phyloP scores from a whole-genome alignment of 1,140 invertebrate species.

The Anthonomus grandis region DNA sequence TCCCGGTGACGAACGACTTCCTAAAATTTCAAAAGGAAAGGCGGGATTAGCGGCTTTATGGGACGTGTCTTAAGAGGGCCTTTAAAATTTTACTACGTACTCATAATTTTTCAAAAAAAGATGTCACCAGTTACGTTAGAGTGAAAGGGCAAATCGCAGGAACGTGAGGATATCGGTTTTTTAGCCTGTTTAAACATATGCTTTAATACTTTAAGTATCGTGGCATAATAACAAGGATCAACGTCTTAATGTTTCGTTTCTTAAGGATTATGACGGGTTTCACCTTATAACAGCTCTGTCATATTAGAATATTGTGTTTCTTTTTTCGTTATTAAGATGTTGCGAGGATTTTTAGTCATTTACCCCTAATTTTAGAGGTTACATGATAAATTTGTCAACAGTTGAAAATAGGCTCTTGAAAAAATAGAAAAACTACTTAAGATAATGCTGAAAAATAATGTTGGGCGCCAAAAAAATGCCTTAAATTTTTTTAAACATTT shows the following conservation, averaged over 20 bases:
- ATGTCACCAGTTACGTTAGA: not conserved
- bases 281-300: no score
- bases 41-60: constrained; percentile 29
- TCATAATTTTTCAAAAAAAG: constrained; percentile 23
- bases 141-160: constrained; percentile 1
- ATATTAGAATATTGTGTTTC: no score
- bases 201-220: constrained; percentile 18
- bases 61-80: constrained; percentile 18
- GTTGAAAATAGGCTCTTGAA: no score
- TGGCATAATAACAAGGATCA: constrained; percentile 24
- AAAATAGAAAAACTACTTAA: no score
- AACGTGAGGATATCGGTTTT: constrained; percentile 24
- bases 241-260: constrained; percentile 21
- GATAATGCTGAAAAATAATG: no score
- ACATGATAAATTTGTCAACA: no score
- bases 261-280: constrained; percentile 3
- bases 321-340: no score
- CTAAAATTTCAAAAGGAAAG: constrained; percentile 34
- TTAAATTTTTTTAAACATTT: no score
- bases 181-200: constrained; percentile 14
- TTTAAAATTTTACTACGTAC: constrained; percentile 6
- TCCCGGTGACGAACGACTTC: constrained; percentile 29
- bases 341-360: no score
- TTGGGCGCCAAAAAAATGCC: no score
- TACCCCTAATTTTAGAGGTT: no score